phyloP scores from a whole-genome alignment of 2,888 invertebrate species.

The Kryphioiulus occultus region DNA sequence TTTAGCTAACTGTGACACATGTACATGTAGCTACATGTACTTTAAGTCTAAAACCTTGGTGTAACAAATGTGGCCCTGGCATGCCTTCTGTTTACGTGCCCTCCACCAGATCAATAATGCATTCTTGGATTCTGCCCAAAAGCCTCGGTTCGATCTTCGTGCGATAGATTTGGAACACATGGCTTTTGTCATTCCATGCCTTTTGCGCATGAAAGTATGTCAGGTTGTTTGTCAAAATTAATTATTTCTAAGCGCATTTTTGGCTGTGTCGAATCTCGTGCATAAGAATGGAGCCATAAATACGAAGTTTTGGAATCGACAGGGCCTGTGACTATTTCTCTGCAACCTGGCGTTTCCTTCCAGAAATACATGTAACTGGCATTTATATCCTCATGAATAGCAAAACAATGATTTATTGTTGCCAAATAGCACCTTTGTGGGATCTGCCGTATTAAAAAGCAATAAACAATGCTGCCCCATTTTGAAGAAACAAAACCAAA shows the following conservation, averaged over 20 bases:
- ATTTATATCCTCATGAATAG: background rate
- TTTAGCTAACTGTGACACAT: background rate
- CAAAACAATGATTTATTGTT: background rate
- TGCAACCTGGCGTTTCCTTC: background rate
- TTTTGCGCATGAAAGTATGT: background rate
- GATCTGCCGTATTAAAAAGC: background rate
- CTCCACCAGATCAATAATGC: background rate
- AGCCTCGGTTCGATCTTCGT: background rate
- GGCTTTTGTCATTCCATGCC: background rate
- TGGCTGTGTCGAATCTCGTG: background rate
- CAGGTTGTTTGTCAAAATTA: background rate
- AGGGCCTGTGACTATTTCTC: background rate
- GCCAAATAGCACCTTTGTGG: background rate
- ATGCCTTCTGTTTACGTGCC: background rate
- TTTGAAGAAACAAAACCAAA: background rate
- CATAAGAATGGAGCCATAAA: background rate
- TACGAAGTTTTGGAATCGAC: background rate
- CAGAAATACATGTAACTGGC: background rate
- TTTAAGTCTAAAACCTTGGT: background rate
- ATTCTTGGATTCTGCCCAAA: conserved; percentile 13
- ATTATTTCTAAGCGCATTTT: background rate
- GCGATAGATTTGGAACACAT: background rate
- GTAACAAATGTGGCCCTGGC: background rate
- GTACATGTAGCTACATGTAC: background rate
- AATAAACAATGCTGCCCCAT: background rate